Conservation (phyloP, 2,888 invertebrate genomes). For the Aleiodes testaceus region DNA sequence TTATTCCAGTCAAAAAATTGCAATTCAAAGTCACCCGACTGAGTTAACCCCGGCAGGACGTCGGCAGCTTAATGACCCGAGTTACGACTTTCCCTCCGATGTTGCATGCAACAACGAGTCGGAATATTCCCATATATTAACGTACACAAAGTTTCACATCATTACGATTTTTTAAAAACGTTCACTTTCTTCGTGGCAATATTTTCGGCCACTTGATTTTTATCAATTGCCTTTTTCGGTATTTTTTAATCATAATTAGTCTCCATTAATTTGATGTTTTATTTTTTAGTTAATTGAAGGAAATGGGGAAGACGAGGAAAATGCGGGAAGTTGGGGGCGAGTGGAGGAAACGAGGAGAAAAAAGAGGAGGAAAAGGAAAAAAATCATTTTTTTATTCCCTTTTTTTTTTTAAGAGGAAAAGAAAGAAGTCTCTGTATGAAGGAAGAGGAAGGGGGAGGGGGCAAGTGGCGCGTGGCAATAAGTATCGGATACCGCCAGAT, state of each 20-base stretch:
- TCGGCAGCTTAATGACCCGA: slow-evolving; percentile 53
- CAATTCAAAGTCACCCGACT: slow-evolving; percentile 17
- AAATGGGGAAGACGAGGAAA: slow-evolving; percentile 26
- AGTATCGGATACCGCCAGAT: slow-evolving; percentile 56
- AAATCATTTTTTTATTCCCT: slow-evolving; percentile 8
- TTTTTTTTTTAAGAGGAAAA: background rate
- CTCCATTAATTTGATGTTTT: background rate
- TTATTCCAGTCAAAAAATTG: too few relatives aligned
- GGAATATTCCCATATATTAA: slow-evolving; percentile 23
- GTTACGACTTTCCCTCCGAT: slow-evolving; percentile 49
- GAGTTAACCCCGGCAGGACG: slow-evolving; percentile 30
- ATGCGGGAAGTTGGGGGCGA: background rate
- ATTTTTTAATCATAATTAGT: background rate
- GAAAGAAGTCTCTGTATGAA: background rate
- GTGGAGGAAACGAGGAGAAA: background rate
- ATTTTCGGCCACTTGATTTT: slow-evolving; percentile 18
- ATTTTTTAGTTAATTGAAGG: slow-evolving; percentile 19
- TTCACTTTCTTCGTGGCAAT: slow-evolving; percentile 7
- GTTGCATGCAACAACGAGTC: slow-evolving; percentile 33
- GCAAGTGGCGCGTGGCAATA: slow-evolving; percentile 68
- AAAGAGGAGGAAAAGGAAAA: background rate
- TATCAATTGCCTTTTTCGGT: slow-evolving; percentile 20
- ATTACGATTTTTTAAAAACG: slow-evolving; percentile 1
- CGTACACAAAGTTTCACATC: background rate
- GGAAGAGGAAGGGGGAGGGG: slow-evolving; percentile 34